phyloP scores from a whole-genome alignment of 2,113 vertebrate species.

The Pseudolaguvia tuberculata region DNA sequence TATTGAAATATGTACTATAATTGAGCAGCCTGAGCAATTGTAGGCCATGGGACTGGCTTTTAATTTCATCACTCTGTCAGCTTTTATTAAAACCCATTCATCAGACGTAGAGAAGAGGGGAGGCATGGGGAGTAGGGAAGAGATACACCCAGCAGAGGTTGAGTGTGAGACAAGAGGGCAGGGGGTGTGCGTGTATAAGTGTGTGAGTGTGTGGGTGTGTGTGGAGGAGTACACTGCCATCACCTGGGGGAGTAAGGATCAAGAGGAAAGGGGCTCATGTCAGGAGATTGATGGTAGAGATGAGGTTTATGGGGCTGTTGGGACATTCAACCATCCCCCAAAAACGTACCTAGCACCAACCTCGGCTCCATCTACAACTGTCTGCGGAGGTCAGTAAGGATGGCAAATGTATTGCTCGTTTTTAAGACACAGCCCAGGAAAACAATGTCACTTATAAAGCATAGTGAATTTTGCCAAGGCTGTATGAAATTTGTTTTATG shows the following conservation, averaged over 20 bases:
- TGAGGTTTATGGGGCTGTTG: slow-evolving; percentile 54
- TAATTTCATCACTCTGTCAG: slow-evolving; percentile 76
- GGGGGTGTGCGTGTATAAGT: neutral
- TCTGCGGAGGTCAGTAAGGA: slow-evolving; percentile 56
- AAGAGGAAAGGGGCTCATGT: slow-evolving; percentile 56
- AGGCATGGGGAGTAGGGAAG: slow-evolving; percentile 24
- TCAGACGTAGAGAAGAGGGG: slow-evolving; percentile 59
- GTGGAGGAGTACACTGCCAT: slow-evolving; percentile 45
- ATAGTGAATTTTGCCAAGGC: slow-evolving; percentile 19
- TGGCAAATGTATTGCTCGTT: slow-evolving; percentile 43
- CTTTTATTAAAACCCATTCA: slow-evolving; percentile 78
- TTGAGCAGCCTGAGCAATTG: slow-evolving; percentile 61
- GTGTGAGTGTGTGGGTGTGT: neutral
- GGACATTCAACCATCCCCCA: slow-evolving; percentile 48
- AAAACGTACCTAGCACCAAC: slow-evolving; percentile 51
- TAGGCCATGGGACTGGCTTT: slow-evolving; percentile 66
- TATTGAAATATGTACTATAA: slow-evolving; percentile 69
- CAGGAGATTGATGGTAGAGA: slow-evolving; percentile 68
- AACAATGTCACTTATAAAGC: slow-evolving; percentile 1
- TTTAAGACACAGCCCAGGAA: neutral
- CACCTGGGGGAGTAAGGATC: slow-evolving; percentile 60
- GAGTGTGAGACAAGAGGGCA: slow-evolving; percentile 14
- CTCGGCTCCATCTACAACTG: slow-evolving; percentile 65
- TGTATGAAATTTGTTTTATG: neutral
- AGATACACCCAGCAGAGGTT: slow-evolving; percentile 16